Percentiles rank a stretch among this genome's conserved stretches.
Evolutionary conservation across 2,113 vertebrate species (phyloP).

Genomic region (Thunnus thynnus): DNA sequence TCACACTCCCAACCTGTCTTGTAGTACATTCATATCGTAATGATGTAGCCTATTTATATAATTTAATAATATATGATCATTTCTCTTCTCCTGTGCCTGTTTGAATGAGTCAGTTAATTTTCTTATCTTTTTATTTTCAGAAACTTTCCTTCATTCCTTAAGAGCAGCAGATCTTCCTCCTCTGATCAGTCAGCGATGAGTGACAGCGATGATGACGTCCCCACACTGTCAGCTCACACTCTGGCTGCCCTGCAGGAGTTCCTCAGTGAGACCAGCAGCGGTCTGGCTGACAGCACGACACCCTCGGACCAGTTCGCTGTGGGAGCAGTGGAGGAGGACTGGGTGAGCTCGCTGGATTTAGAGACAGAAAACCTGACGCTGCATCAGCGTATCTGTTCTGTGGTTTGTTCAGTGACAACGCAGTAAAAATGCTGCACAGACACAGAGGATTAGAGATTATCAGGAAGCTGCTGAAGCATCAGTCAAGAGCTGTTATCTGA

Average conservation of each 20-base stretch:
- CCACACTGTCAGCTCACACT: constrained; percentile 88
- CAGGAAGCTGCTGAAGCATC: too few relatives aligned
- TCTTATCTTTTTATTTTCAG: constrained; percentile 1
- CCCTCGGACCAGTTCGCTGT: constrained; percentile 81
- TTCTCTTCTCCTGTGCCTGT: not conserved
- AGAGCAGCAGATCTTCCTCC: not conserved
- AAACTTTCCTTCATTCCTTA: not conserved
- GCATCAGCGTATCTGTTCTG: too few relatives aligned
- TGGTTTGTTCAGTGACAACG: too few relatives aligned
- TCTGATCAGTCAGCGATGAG: constrained; percentile 81
- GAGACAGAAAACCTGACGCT: not conserved
- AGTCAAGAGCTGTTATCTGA: too few relatives aligned
- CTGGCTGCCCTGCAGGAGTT: constrained; percentile 94
- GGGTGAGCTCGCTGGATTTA: constrained; percentile 84
- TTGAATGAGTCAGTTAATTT: not conserved
- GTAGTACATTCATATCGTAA: too few relatives aligned
- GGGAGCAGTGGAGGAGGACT: constrained; percentile 92
- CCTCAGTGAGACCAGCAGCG: constrained; percentile 86
- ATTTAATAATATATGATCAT: too few relatives aligned
- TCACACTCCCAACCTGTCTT: too few relatives aligned
- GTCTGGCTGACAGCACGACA: constrained; percentile 3
- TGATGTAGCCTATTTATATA: too few relatives aligned
- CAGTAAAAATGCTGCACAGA: too few relatives aligned
- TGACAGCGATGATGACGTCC: constrained; percentile 88
- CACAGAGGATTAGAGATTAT: too few relatives aligned